Base-by-base conservation (phyloP, 1,140 invertebrate genomes). In the Drosophila kohkoa region DNA sequence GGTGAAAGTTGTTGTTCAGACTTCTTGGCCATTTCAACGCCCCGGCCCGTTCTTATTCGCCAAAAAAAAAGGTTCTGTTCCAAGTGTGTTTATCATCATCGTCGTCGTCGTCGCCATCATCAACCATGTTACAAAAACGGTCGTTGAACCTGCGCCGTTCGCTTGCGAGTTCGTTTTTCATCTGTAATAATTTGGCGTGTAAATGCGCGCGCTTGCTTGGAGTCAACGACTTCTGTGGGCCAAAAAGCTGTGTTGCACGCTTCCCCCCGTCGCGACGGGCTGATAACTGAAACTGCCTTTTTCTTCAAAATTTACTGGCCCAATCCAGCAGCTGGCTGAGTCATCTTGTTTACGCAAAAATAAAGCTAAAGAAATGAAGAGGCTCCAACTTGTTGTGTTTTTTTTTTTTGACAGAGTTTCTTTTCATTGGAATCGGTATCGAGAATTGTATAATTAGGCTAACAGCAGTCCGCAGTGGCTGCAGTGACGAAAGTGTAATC, bases 131-230 rank as follows among this genome's bases (percentile, higher is more conserved):
- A 88, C 85, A 81, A 88, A 88, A 88, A 89, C 85, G 85, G 85
- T 89, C 85, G 75, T 81, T 88, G 85, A 88, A 88, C 85, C 49
- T 55, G 55, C 49, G 54, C 15, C 11, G 10, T 57, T 16, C 28
- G 1, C 6, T n/a, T 77, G 72, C 30, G 48, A 69, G 59, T 75
- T 83, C 77, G 82, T 77, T 82, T 86, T 87, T 83, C 83, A 88
- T 88, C 83, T 88, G 83, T 88, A 88, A 88, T 88, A 88, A 88
- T 88, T 88, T 88, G 80, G 80, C 83, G 83, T 88, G 83, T 87
- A 87, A 88, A 89, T 77, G 45, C 67, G 60, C 38, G 20, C 20
- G 20, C 20, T 25, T 25, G 20, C 20, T 25, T 51, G 43, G 89
- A 85, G 35, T 88, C 83, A 88, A 89, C 77, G 83, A 88, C 85